Base-by-base conservation (phyloP, 1,140 invertebrate genomes). In the Phenacoccus solenopsis region DNA sequence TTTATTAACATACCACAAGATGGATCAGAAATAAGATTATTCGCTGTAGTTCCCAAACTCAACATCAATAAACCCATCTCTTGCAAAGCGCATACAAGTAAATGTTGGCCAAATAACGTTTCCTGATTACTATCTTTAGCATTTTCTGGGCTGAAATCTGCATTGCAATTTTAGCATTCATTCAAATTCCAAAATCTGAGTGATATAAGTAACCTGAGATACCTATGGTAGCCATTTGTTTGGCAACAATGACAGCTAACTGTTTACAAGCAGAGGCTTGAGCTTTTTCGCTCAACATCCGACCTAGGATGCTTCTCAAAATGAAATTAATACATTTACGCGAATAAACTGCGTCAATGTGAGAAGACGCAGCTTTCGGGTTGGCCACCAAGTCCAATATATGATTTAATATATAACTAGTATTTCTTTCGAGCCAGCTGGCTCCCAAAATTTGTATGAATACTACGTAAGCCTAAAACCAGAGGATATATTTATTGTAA, bases 311-410 rank as follows among this genome's bases (percentile, higher is more conserved):
- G 70, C 91, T 89, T 35, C 93, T 84, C 56, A 98, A 81, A 75
- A 99, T 96, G 78, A 97, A 99, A 76, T 90, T 93, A 59, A 99
- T 91, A 78, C 97, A 99, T 80, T 98, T 97, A 72, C 97, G 83
- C 0, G 95, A 97, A 79, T 98, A 98, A 2, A 99, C 94, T 28
- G 94, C 94, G 80, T 99, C 97, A 5, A 98, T 92, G 77, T 98
- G 96, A 0, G 93, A 93, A 12, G 90, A 90, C 0, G 93, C 91
- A 13, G 93, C 91, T 80, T 94, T 96, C 0, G 94, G 93, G 82
- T 93, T 93, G 0, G 92, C 90, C 20, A 72, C 73, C 70, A 98
- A 79, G 75, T 98, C 94, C 30, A 98, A 79, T 3, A 98, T 85
- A 78, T 99, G 96, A 16, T 85, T 86, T 12, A 98, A 80, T 74